A percentile compares a stretch with the other conserved stretches of the same genome.
These are phyloP conservation scores for Timema cristinae DNA, from an alignment of 2,888 invertebrate genomes.

Conservation along the genomic window DNA sequence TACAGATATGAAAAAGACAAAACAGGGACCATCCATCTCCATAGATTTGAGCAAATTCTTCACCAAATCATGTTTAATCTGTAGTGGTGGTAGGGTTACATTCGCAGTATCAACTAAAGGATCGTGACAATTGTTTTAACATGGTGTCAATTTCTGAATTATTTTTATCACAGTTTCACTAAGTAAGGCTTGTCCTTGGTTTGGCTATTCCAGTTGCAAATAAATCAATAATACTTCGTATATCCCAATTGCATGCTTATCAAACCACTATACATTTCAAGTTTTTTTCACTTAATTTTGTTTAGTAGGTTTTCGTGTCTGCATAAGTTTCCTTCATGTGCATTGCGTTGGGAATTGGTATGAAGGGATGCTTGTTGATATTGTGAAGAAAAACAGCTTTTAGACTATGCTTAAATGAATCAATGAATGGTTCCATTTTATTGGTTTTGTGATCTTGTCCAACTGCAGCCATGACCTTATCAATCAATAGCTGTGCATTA, in stretches of 20 bases:
- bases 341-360: background rate
- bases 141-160: too few species aligned
- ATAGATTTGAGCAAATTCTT: background rate
- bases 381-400: background rate
- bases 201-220: too few species aligned
- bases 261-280: background rate
- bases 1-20: too few species aligned
- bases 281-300: background rate
- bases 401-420: constrained; percentile 1
- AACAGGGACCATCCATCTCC: too few species aligned
- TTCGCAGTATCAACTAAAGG: too few species aligned
- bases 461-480: too few species aligned
- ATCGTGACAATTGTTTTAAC: too few species aligned
- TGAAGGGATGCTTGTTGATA: constrained; percentile 6
- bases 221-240: too few species aligned
- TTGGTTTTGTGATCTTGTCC: too few species aligned
- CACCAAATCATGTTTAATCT: background rate
- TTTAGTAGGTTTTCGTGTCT: background rate
- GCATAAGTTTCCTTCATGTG: background rate
- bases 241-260: background rate
- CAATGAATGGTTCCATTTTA: background rate
- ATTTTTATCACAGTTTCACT: too few species aligned
- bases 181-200: too few species aligned
- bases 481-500: too few species aligned
- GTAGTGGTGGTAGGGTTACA: background rate